phyloP scores from a whole-genome alignment of 2,888 invertebrate species.

The Shargacucullia verbasci region DNA sequence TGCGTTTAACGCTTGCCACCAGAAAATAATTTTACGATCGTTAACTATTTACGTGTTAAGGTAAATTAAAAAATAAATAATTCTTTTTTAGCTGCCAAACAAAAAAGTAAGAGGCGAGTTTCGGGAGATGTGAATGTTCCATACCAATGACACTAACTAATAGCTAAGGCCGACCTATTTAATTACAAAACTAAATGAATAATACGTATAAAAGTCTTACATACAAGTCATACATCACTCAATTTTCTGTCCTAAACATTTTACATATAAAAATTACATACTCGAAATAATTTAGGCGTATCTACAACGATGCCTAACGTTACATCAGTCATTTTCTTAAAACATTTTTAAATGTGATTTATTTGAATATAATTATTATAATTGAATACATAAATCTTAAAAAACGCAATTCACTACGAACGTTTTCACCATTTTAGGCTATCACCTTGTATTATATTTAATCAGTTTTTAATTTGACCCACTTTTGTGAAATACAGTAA shows the following conservation, averaged over 20 bases:
- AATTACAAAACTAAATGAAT: slow-evolving; percentile 56
- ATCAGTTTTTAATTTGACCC: slow-evolving; percentile 50
- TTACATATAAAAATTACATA: slow-evolving; percentile 76
- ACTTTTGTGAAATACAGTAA: slow-evolving; percentile 27
- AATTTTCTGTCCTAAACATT: slow-evolving; percentile 61
- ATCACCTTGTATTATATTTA: slow-evolving; percentile 41
- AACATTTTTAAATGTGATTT: slow-evolving; percentile 61
- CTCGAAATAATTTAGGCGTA: slow-evolving; percentile 78
- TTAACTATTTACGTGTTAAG: too few species aligned
- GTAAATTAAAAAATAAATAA: too few species aligned
- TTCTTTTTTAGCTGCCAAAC: slow-evolving; percentile 4
- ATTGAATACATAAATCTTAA: slow-evolving; percentile 41
- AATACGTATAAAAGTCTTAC: slow-evolving; percentile 64
- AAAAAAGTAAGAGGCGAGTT: slow-evolving; percentile 34
- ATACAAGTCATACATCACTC: slow-evolving; percentile 60
- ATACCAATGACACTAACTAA: slow-evolving; percentile 50
- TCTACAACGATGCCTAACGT: slow-evolving; percentile 79
- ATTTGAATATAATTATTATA: slow-evolving; percentile 48
- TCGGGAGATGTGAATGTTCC: slow-evolving; percentile 37
- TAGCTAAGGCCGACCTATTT: slow-evolving; percentile 56
- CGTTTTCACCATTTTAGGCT: slow-evolving; percentile 31
- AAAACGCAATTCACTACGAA: slow-evolving; percentile 36
- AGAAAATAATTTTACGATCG: slow-evolving; percentile 11
- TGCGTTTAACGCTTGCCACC: not conserved
- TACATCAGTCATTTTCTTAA: slow-evolving; percentile 86